phyloP scores from a whole-genome alignment of 2,797 vertebrate species.

The Apodemus agrarius region DNA sequence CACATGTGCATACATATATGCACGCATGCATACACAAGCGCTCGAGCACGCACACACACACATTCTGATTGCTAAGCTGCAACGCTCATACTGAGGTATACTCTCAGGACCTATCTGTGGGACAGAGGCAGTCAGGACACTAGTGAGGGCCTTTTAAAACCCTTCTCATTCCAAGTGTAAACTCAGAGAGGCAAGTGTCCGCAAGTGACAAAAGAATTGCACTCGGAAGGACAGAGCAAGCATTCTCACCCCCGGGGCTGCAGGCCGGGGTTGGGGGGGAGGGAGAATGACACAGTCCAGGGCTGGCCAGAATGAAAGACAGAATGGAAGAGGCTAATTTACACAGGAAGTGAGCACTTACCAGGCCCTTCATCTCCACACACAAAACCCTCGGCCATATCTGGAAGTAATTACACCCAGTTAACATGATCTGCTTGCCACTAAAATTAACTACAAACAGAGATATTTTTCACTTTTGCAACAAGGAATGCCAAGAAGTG shows the following conservation, averaged over 20 bases:
- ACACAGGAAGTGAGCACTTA: slow-evolving; percentile 97
- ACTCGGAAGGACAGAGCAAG: slow-evolving; percentile 44
- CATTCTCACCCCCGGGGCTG: slow-evolving; percentile 6
- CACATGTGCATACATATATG: background rate
- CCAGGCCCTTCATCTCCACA: slow-evolving; percentile 92
- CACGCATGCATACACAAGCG: no score
- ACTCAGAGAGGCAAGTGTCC: slow-evolving; percentile 16
- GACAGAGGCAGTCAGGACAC: background rate
- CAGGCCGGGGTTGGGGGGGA: slow-evolving; percentile 51
- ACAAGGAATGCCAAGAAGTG: slow-evolving; percentile 87
- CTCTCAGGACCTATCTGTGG: background rate
- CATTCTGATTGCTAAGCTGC: background rate
- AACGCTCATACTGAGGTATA: background rate
- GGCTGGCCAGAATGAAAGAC: slow-evolving; percentile 90
- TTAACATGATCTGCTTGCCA: slow-evolving; percentile 97
- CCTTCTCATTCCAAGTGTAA: slow-evolving; percentile 35
- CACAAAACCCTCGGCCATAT: slow-evolving; percentile 93
- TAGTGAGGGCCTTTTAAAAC: slow-evolving; percentile 47
- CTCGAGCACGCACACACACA: background rate
- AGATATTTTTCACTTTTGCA: slow-evolving; percentile 93
- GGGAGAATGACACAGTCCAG: slow-evolving; percentile 92
- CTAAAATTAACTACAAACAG: slow-evolving; percentile 94
- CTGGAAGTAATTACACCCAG: slow-evolving; percentile 97
- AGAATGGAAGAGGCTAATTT: slow-evolving; percentile 94
- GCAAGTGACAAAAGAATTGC: slow-evolving; percentile 62